Conservation (phyloP, 1,140 invertebrate genomes). For the Drosophila oshimai region DNA sequence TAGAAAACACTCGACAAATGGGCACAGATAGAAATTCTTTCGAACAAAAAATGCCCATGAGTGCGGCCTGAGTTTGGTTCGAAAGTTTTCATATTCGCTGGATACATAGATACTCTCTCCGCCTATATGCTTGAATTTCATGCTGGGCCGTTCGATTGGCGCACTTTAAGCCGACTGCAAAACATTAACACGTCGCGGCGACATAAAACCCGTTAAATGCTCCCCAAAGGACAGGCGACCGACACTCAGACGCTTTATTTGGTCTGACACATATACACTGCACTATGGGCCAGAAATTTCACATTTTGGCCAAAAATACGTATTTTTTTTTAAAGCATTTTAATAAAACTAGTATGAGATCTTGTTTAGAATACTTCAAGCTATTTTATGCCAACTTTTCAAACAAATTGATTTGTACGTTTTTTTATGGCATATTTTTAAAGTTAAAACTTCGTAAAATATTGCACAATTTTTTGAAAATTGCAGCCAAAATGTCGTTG, state of each 20-base stretch:
- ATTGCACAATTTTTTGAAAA: too few species aligned
- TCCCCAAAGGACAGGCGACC: slow-evolving; percentile 30
- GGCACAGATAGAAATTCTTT: slow-evolving; percentile 61
- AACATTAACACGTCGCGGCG: slow-evolving; percentile 67
- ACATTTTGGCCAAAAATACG: too few species aligned
- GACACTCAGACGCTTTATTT: slow-evolving; percentile 43
- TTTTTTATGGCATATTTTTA: too few species aligned
- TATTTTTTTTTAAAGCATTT: too few species aligned
- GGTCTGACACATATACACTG: slow-evolving; percentile 7
- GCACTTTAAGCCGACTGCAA: slow-evolving; percentile 14
- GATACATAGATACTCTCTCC: slow-evolving; percentile 11
- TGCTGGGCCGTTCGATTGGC: slow-evolving; percentile 6
- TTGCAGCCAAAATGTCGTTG: too few species aligned
- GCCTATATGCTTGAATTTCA: slow-evolving; percentile 1
- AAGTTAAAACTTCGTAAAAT: too few species aligned
- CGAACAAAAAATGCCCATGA: slow-evolving; percentile 46
- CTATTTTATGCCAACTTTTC: too few species aligned
- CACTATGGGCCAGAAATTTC: too few species aligned
- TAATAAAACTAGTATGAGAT: too few species aligned
- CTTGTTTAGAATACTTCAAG: too few species aligned
- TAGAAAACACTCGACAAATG: slow-evolving; percentile 67
- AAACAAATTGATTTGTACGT: too few species aligned
- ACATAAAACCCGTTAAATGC: slow-evolving; percentile 63
- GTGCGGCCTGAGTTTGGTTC: slow-evolving; percentile 19
- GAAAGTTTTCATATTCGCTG: slow-evolving; percentile 31